Conservation (phyloP, 2,888 invertebrate genomes). For the Lasioglossum marginatum region DNA sequence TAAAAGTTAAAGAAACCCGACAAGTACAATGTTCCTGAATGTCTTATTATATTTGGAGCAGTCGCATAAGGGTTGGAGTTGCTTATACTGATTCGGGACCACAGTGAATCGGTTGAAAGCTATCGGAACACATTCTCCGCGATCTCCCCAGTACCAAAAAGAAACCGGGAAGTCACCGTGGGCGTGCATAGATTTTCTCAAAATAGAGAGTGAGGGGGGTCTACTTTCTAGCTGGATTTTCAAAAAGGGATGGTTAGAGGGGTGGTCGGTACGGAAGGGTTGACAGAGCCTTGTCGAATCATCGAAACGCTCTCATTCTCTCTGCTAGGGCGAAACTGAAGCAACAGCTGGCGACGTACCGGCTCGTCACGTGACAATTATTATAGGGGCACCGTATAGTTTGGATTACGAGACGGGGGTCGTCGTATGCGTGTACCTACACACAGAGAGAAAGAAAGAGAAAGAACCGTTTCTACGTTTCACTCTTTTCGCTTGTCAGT, state of each 20-base stretch:
- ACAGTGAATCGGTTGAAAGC: background rate
- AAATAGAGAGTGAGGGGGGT: background rate
- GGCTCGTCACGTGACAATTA: conserved; percentile 67
- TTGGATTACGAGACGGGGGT: conserved; percentile 55
- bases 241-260: background rate
- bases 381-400: conserved; percentile 60
- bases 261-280: conserved; percentile 28
- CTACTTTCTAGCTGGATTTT: conserved; percentile 22
- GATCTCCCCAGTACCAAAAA: background rate
- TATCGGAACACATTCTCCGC: conserved; percentile 20
- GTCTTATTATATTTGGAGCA: background rate
- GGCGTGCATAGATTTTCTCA: conserved; percentile 47
- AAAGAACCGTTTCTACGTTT: background rate
- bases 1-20: too few species aligned
- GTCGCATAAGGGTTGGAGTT: background rate
- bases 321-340: conserved; percentile 42
- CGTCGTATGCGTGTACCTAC: background rate
- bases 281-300: conserved; percentile 61
- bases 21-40: too few species aligned
- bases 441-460: background rate
- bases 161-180: conserved; percentile 36
- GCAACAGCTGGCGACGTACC: conserved; percentile 65
- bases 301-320: conserved; percentile 47
- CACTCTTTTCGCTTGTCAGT: background rate
- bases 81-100: background rate